Evolutionary conservation across 2,113 vertebrate genomes (phyloP).

Genomic region (Cyprinus carpio): DNA sequence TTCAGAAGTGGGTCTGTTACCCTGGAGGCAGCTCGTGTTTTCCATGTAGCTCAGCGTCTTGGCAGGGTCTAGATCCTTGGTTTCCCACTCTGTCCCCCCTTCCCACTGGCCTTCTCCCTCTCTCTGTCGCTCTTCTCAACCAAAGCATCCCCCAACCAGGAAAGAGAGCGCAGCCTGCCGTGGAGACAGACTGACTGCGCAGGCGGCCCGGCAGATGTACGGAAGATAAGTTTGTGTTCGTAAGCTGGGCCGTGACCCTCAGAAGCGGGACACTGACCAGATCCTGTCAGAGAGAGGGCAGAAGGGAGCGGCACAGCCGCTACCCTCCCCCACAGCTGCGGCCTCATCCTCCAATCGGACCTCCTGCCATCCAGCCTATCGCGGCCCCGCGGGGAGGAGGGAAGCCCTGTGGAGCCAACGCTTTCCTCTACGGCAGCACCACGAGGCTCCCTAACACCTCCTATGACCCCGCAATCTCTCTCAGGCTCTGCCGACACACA

Average conservation of each 20-base stretch:
- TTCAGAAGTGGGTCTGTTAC: conserved; percentile 77
- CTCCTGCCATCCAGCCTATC: conserved; percentile 19
- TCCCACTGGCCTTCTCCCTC: conserved; percentile 65
- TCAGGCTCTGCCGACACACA: conserved; percentile 64
- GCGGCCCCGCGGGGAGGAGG: conserved; percentile 56
- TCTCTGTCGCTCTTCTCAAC: conserved; percentile 1
- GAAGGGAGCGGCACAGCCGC: conserved; percentile 79
- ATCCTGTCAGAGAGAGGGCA: conserved; percentile 95
- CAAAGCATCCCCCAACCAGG: conserved; percentile 73
- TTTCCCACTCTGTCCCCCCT: conserved; percentile 76
- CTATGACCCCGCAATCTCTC: conserved; percentile 72
- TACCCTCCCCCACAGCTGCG: conserved; percentile 60
- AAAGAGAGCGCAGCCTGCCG: conserved; percentile 86
- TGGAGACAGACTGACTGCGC: conserved; percentile 98
- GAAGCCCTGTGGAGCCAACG: conserved; percentile 83
- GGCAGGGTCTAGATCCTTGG: conserved; percentile 74
- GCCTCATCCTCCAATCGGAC: conserved; percentile 65
- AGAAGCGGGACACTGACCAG: conserved; percentile 99
- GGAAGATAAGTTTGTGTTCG: conserved; percentile 99
- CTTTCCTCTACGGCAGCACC: conserved; percentile 80
- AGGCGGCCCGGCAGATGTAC: conserved; percentile 91
- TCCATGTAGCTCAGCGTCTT: conserved; percentile 81
- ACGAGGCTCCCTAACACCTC: conserved; percentile 74
- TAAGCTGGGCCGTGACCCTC: conserved; percentile 96
- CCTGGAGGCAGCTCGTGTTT: conserved; percentile 78